Evolutionary conservation across 2,797 vertebrate genomes (phyloP).

Genomic region (Neopelma chrysocephalum): DNA sequence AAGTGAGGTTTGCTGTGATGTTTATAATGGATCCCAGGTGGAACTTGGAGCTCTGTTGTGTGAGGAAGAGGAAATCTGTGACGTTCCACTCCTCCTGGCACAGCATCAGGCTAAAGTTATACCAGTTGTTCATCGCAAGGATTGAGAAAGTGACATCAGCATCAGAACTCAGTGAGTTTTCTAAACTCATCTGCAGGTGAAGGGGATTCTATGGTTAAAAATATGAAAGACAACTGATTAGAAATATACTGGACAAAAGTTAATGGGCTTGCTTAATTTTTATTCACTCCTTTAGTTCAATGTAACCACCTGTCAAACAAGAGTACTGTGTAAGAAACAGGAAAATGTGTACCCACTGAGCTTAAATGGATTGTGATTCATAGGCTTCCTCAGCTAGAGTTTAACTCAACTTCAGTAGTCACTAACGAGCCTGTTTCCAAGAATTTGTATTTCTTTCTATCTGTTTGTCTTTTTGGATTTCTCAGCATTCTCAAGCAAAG

Average conservation of each 20-base stretch:
- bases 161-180: slow-evolving; percentile 81
- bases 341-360: not conserved
- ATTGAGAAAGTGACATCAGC: slow-evolving; percentile 89
- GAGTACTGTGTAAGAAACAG: not conserved
- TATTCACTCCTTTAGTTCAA: not conserved
- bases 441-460: not conserved
- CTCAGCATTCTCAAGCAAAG: not conserved
- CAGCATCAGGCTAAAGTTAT: slow-evolving; percentile 92
- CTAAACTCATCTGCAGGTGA: slow-evolving; percentile 95
- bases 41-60: slow-evolving; percentile 90
- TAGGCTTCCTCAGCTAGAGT: not conserved
- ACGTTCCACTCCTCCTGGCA: slow-evolving; percentile 94
- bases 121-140: slow-evolving; percentile 95
- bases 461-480: not conserved
- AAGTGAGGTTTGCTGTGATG: slow-evolving; percentile 80
- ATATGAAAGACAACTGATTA: slow-evolving; percentile 67
- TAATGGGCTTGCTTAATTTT: not conserved
- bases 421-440: not conserved
- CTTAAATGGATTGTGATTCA: not conserved
- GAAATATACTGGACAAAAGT: not conserved
- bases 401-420: not conserved
- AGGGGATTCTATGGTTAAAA: slow-evolving; percentile 88
- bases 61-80: slow-evolving; percentile 87
- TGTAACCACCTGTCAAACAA: not conserved
- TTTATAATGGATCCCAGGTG: slow-evolving; percentile 89